Percentiles rank a stretch among this genome's conserved stretches.
Evolutionary conservation across 2,888 invertebrate species (phyloP).

Genomic region (Thereva unica): DNA sequence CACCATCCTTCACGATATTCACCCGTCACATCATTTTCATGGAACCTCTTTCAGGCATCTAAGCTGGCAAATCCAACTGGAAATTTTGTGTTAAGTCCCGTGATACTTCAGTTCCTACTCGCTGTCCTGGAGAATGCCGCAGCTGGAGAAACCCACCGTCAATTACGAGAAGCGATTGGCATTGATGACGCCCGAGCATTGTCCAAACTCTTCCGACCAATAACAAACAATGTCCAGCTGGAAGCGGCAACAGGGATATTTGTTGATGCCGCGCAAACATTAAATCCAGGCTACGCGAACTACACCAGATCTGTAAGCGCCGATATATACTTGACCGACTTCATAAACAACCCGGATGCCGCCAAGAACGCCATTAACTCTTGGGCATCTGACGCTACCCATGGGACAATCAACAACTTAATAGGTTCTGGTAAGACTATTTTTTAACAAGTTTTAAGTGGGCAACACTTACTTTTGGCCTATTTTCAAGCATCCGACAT

Average conservation of each 20-base stretch:
- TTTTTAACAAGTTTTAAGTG: not conserved
- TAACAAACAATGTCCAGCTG: conserved; percentile 36
- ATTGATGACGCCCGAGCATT: conserved; percentile 5
- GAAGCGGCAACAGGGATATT: conserved; percentile 45
- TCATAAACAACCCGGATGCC: conserved; percentile 53
- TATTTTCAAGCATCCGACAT: conserved; percentile 21
- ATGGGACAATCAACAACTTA: conserved; percentile 62
- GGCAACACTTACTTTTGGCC: conserved; percentile 27
- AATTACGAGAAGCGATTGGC: conserved; percentile 40
- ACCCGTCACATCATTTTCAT: conserved; percentile 36
- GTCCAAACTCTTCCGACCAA: not conserved
- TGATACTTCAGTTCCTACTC: conserved; percentile 43
- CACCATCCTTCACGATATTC: not conserved
- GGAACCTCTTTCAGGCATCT: conserved; percentile 41
- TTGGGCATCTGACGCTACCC: conserved; percentile 65
- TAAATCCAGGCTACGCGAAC: conserved; percentile 38
- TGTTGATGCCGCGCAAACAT: conserved; percentile 36
- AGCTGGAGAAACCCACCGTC: conserved; percentile 40
- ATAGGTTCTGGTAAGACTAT: conserved; percentile 59
- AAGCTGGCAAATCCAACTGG: conserved; percentile 36
- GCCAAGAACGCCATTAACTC: conserved; percentile 62
- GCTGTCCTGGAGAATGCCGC: conserved; percentile 41
- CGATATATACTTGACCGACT: conserved; percentile 61
- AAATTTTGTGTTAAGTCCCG: conserved; percentile 44
- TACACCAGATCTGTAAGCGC: conserved; percentile 25